These are phyloP conservation scores for Sibirionetta formosa DNA, from an alignment of 2,797 vertebrate species.

Conservation along the genomic window DNA sequence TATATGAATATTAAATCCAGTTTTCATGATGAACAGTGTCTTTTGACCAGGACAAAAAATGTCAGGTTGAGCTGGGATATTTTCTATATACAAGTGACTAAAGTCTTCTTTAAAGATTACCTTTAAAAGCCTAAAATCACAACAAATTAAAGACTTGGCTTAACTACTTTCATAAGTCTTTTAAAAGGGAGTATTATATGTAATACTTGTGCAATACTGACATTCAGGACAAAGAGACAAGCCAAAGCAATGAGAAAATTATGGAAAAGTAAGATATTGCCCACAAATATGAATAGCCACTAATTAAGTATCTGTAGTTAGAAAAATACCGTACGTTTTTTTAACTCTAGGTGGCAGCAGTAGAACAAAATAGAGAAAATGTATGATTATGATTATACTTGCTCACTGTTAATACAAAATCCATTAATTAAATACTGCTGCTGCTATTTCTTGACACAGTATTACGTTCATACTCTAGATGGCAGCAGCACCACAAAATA, in stretches of 20 bases:
- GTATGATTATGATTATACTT: not conserved
- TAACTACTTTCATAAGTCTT: not conserved
- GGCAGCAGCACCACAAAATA: conserved; percentile 85
- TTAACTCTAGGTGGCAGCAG: conserved; percentile 68
- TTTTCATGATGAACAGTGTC: not conserved
- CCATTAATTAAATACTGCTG: conserved; percentile 52
- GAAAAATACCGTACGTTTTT: conserved; percentile 3
- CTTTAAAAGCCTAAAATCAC: not conserved
- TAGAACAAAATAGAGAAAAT: conserved; percentile 47
- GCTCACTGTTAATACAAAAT: conserved; percentile 19
- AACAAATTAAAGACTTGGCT: not conserved
- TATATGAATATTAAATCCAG: not conserved
- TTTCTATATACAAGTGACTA: not conserved
- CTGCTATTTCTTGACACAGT: not conserved
- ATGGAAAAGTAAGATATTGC: not conserved
- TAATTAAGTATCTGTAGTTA: conserved; percentile 11
- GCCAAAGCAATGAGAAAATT: conserved; percentile 1
- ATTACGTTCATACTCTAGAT: conserved; percentile 80
- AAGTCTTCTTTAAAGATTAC: not conserved
- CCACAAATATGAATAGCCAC: not conserved
- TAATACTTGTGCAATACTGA: not conserved
- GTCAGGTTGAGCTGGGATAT: not conserved
- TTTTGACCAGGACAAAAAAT: not conserved
- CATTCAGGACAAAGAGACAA: conserved; percentile 29
- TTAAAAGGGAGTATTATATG: not conserved